A percentile compares a stretch with the other conserved stretches of the same genome.
These are phyloP conservation scores for Elanoides forficatus DNA, from an alignment of 2,113 vertebrate species.

Conservation along the genomic window DNA sequence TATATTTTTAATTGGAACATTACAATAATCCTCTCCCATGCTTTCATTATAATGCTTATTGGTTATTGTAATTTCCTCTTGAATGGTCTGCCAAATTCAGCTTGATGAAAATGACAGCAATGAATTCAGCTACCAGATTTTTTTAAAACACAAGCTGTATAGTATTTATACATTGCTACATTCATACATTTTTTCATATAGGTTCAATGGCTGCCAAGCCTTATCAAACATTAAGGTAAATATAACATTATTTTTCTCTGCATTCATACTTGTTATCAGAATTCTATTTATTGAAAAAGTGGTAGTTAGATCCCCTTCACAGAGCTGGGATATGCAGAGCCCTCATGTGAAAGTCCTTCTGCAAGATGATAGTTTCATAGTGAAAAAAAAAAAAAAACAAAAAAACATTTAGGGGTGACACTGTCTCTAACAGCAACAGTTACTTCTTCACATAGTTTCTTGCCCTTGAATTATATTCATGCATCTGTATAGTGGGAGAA, in stretches of 20 bases:
- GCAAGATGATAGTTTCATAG: not conserved
- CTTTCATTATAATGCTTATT: not conserved
- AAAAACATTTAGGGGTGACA: not conserved
- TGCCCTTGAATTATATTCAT: not conserved
- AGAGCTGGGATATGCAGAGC: not conserved
- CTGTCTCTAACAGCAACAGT: not conserved
- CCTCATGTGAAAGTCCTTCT: not conserved
- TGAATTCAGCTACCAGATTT: not conserved
- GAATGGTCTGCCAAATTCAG: not conserved
- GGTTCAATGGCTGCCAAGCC: not conserved
- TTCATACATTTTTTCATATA: not conserved
- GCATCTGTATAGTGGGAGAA: too few species aligned
- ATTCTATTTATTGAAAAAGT: not conserved
- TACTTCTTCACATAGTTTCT: not conserved
- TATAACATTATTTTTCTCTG: not conserved
- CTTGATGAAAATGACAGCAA: not conserved
- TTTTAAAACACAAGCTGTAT: not conserved
- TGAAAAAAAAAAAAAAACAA: not conserved
- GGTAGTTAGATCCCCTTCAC: not conserved
- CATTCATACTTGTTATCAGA: not conserved
- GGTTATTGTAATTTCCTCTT: not conserved
- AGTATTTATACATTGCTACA: fast-evolving
- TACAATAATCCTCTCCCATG: not conserved
- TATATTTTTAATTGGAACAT: not conserved
- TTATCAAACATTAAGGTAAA: not conserved